Evolutionary conservation across 2,113 vertebrate species (phyloP).

Genomic region (Chaetops frenatus): DNA sequence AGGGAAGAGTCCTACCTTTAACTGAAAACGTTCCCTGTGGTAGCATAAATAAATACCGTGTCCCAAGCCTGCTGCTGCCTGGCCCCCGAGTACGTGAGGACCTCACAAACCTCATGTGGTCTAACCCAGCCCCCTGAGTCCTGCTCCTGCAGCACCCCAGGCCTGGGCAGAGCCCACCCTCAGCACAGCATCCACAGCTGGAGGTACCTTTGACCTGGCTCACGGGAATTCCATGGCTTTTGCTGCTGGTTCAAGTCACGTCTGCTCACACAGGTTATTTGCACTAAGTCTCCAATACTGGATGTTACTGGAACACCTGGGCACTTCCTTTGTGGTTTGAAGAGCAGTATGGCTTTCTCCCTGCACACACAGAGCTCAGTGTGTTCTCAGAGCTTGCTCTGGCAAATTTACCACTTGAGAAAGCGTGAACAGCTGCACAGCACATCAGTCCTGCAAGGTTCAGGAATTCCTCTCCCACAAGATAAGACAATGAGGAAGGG

Average conservation of each 20-base stretch:
- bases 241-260: too few species aligned
- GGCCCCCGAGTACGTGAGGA: fast-evolving
- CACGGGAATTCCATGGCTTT: background rate
- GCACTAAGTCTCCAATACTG: background rate
- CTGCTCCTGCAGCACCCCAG: background rate
- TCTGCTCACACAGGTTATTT: background rate
- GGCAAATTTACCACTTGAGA: background rate
- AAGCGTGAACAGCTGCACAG: background rate
- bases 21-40: background rate
- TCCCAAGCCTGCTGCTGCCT: background rate
- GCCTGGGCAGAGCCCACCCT: background rate
- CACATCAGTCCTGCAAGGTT: background rate
- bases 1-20: background rate
- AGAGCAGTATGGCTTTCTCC: background rate
- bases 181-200: background rate
- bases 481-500: background rate
- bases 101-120: background rate
- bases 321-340: background rate
- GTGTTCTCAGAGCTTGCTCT: background rate
- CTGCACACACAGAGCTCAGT: background rate
- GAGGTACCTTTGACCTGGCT: background rate
- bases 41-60: background rate
- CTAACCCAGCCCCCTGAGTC: background rate
- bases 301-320: background rate
- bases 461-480: background rate